These are phyloP conservation scores for Kuschelorhynchus macadamiae DNA, from an alignment of 2,888 invertebrate genomes.

Conservation along the genomic window DNA sequence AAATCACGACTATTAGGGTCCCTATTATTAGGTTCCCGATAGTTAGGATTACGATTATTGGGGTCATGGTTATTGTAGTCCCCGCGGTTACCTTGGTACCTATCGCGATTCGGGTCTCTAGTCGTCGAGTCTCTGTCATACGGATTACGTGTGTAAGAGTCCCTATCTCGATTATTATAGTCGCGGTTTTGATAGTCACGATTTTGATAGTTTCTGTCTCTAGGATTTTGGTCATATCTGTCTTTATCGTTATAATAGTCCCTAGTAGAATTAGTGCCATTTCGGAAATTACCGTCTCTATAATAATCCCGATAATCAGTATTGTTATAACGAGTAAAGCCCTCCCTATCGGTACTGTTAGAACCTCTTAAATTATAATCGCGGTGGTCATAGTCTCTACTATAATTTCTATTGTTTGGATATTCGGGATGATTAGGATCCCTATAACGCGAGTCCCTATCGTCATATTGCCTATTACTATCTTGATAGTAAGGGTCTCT, in stretches of 20 bases:
- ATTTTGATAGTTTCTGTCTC: constrained; percentile 6
- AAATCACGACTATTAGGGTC: constrained; percentile 34
- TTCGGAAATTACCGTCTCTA: constrained; percentile 11
- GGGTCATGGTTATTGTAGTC: constrained; percentile 43
- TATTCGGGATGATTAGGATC: constrained; percentile 25
- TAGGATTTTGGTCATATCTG: neutral
- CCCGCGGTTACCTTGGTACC: constrained; percentile 19
- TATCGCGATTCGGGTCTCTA: constrained; percentile 32
- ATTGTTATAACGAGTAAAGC: constrained; percentile 16
- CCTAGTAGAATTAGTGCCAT: constrained; percentile 22
- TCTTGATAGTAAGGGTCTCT: constrained; percentile 23
- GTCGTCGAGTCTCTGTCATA: constrained; percentile 22
- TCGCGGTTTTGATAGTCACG: constrained; percentile 1
- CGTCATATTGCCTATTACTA: constrained; percentile 14
- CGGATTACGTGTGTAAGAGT: constrained; percentile 10
- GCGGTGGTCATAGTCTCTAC: constrained; percentile 20
- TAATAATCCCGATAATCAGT: constrained; percentile 13
- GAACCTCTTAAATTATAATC: constrained; percentile 20
- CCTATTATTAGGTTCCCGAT: constrained; percentile 15
- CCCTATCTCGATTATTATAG: constrained; percentile 14
- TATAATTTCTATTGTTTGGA: constrained; percentile 17
- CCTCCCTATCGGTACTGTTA: constrained; percentile 7
- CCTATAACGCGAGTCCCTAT: constrained; percentile 29
- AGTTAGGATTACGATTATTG: constrained; percentile 17
- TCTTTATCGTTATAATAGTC: constrained; percentile 9